Percentiles rank a stretch among this genome's conserved stretches.
Conservation (phyloP, 2,797 vertebrate genomes). For the Potorous gilbertii region DNA sequence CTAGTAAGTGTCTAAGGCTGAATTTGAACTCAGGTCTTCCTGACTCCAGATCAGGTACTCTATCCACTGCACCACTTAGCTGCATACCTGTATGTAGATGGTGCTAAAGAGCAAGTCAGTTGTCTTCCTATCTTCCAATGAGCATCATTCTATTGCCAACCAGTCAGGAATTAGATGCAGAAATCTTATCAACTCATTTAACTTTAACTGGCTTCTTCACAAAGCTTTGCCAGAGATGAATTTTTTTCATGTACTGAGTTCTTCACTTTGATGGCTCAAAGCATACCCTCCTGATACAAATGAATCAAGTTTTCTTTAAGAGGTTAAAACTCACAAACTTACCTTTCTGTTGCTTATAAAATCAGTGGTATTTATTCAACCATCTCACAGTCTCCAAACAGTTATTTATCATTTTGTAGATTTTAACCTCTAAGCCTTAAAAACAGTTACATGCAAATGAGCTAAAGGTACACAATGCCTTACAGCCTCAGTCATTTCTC, state of each 20-base stretch:
- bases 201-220: neutral
- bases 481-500: neutral
- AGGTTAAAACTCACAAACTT: neutral
- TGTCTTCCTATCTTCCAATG: neutral
- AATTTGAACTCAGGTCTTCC: neutral
- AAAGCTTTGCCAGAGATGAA: neutral
- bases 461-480: neutral
- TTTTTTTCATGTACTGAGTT: neutral
- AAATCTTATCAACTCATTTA: neutral
- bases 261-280: neutral
- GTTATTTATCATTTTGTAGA: neutral
- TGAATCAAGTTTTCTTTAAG: neutral
- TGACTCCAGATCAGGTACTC: neutral
- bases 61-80: neutral
- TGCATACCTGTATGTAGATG: neutral
- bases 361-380: neutral
- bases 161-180: neutral
- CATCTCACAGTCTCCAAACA: neutral
- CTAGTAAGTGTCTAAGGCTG: neutral
- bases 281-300: neutral
- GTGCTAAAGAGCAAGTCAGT: neutral
- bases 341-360: neutral
- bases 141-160: neutral
- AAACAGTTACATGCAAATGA: neutral
- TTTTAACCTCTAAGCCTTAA: neutral